These are phyloP conservation scores for Hylaeus anthracinus DNA, from an alignment of 1,140 invertebrate genomes.

Conservation along the genomic window DNA sequence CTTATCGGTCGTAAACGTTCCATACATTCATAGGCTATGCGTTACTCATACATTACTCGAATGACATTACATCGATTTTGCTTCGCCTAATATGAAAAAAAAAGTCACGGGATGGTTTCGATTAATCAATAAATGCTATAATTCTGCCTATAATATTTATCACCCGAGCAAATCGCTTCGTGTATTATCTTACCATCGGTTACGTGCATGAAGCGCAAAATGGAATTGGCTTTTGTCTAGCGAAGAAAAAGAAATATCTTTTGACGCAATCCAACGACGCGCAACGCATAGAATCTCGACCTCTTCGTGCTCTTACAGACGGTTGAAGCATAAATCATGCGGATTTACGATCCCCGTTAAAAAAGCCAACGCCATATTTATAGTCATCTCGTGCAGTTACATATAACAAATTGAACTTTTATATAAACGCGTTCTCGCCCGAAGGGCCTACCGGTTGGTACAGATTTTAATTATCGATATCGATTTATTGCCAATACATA, in stretches of 20 bases:
- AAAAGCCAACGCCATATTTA: constrained; percentile 80
- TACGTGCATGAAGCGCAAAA: constrained; percentile 18
- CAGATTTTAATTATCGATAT: constrained; percentile 82
- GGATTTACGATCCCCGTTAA: constrained; percentile 79
- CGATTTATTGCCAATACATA: constrained; percentile 80
- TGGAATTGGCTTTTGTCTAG: constrained; percentile 40
- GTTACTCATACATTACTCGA: too few species aligned
- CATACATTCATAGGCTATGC: too few species aligned
- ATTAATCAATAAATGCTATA: too few species aligned
- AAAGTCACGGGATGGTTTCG: too few species aligned
- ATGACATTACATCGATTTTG: too few species aligned
- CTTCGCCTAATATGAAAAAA: too few species aligned
- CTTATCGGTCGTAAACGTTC: too few species aligned
- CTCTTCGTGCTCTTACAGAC: constrained; percentile 70
- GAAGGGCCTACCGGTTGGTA: constrained; percentile 44
- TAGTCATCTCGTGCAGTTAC: constrained; percentile 79
- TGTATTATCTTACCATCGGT: too few species aligned
- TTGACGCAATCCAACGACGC: constrained; percentile 60
- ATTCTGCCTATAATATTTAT: too few species aligned
- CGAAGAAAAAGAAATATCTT: constrained; percentile 67
- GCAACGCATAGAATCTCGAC: constrained; percentile 61
- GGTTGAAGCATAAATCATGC: constrained; percentile 75
- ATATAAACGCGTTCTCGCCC: constrained; percentile 70
- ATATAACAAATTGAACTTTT: constrained; percentile 81
- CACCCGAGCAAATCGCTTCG: too few species aligned